Evolutionary conservation across 2,888 invertebrate genomes (phyloP), one percentile per base, ranked within the genome.

Genomic region (Ormyrus thymus): DNA sequence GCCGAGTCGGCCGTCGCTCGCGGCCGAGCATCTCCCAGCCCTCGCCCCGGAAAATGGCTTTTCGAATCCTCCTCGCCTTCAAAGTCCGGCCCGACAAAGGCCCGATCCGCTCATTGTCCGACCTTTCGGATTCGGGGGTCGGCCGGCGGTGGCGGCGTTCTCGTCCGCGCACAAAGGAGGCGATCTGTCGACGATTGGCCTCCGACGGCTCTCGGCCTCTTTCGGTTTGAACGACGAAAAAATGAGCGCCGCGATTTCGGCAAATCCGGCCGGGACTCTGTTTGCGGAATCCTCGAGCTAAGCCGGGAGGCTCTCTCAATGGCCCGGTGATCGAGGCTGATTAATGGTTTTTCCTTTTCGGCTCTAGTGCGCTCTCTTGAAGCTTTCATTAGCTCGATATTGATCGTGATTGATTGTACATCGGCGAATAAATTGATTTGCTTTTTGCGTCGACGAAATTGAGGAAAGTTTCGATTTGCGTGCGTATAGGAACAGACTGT

Each of bases 171-270:
- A 79, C 78, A 79, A 79, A 65, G 48, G 58, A 7, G 64, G 6
- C 75, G 71, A 79, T 71, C 66, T 66, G 68, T 76, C 76, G 79
- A 79, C 76, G 83, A 82, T 84, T 82, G 80, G 83, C 79, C 78
- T 79, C 83, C 81, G 46, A 80, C 73, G 81, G 83, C 84, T 83
- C 75, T 82, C 83, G 82, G 9, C 11, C n/a, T 51, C 50, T 13
- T 59, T 70, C 9, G 76, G n/a, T n/a, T 29, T 50, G 50, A 64
- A 68, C 13, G 68, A 61, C 46, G 51, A 68, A 77, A 68, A 59
- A 29, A 64, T 61, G 68, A 70, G 76, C 70, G 59, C 48, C 15
- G 66, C n/a, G 8, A 68, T 75, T 68, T 58, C 56, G 71, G 45
- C 11, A 29, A 15, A 70, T 69, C 53, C 51, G 62, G n/a, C 51